Percentiles rank a stretch among this genome's conserved stretches.
Evolutionary conservation across 2,888 invertebrate species (phyloP).

Genomic region (Iphiclides podalirius): DNA sequence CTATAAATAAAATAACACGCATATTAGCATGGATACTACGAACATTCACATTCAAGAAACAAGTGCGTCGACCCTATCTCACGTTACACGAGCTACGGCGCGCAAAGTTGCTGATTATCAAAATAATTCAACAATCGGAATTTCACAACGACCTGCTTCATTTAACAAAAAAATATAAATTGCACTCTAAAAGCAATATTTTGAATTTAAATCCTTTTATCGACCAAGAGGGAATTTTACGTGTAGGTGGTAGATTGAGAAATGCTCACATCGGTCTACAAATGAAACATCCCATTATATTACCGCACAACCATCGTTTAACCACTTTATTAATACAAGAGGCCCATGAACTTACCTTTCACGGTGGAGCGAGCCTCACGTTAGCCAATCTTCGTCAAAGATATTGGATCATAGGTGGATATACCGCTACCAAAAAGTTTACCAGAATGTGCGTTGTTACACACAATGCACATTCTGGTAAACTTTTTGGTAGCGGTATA

Average conservation of each 20-base stretch:
- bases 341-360: conserved; percentile 28
- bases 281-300: conserved; percentile 32
- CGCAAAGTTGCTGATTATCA: too few relatives aligned
- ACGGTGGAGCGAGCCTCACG: conserved; percentile 33
- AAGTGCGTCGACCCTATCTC: too few relatives aligned
- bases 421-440: neutral
- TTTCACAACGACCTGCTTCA: too few relatives aligned
- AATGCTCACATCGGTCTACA: conserved; percentile 5
- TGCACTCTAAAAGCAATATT: conserved; percentile 14
- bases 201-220: conserved; percentile 21
- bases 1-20: too few relatives aligned
- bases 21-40: too few relatives aligned
- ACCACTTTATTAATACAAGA: conserved; percentile 26
- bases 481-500: neutral
- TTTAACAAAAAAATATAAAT: too few relatives aligned
- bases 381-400: conserved; percentile 27
- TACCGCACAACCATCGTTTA: conserved; percentile 22
- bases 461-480: conserved; percentile 9
- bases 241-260: conserved; percentile 21
- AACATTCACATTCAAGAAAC: too few relatives aligned
- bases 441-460: neutral
- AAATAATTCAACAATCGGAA: too few relatives aligned
- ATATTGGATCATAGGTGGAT: conserved; percentile 28
- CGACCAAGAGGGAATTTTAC: conserved; percentile 10
- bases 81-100: too few relatives aligned